phyloP scores from a whole-genome alignment of 2,113 vertebrate genomes.

The Rissa tridactyla region DNA sequence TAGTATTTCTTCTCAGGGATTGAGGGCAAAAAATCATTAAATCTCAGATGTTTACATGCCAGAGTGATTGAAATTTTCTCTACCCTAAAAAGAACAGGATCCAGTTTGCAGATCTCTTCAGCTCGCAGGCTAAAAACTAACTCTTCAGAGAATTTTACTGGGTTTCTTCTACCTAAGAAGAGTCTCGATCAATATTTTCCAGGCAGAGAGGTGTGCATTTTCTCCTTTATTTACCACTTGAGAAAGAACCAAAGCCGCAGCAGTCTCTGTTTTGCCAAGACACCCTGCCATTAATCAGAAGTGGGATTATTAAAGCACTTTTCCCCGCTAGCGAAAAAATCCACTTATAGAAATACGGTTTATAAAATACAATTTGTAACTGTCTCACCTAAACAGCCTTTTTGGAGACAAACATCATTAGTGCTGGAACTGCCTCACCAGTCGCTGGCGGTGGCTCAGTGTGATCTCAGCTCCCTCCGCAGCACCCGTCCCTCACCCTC shows the following conservation, averaged over 20 bases:
- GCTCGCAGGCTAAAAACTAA: not conserved
- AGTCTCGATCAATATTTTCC: conserved; percentile 23
- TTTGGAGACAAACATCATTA: conserved; percentile 13
- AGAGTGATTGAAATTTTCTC: not conserved
- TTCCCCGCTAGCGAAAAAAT: not conserved
- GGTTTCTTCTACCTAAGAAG: not conserved
- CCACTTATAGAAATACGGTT: conserved; percentile 40
- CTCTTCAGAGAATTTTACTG: not conserved
- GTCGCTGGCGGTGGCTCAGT: rapidly evolving
- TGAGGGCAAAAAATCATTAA: not conserved
- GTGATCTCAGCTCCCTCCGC: not conserved
- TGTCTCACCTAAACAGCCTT: conserved; percentile 17
- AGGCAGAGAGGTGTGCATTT: not conserved
- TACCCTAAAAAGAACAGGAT: not conserved
- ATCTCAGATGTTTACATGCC: not conserved
- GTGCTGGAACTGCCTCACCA: not conserved
- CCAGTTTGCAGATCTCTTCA: not conserved
- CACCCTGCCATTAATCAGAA: conserved; percentile 44
- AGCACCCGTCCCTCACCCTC: rapidly evolving
- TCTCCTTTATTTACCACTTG: conserved; percentile 27
- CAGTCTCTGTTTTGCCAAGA: conserved; percentile 17
- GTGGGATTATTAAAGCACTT: conserved; percentile 47
- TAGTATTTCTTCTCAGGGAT: not conserved
- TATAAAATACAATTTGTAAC: conserved; percentile 63
- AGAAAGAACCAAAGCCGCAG: not conserved